Percentiles rank a stretch among this genome's conserved stretches.
phyloP scores from a whole-genome alignment of 2,797 vertebrate genomes.

The Anabacerthia variegaticeps region DNA sequence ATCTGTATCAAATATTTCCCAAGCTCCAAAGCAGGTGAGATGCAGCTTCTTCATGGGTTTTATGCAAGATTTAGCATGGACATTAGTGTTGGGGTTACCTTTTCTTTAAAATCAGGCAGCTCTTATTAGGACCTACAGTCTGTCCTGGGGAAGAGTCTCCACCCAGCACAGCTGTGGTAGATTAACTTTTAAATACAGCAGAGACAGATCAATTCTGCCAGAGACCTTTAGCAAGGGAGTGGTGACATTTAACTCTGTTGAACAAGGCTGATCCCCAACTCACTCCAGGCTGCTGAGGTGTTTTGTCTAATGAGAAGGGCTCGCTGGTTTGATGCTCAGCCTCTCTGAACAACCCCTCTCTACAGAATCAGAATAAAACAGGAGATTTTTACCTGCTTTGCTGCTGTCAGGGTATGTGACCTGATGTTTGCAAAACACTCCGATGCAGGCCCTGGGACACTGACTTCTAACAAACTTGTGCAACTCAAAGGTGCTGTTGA shows the following conservation, averaged over 20 bases:
- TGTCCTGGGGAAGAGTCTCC: neutral
- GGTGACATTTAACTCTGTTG: neutral
- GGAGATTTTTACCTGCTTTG: neutral
- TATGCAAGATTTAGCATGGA: neutral
- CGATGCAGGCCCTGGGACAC: neutral
- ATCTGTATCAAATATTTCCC: neutral
- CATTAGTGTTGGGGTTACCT: neutral
- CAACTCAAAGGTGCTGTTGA: neutral
- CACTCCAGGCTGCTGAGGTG: neutral
- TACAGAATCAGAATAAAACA: neutral
- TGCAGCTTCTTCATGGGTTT: neutral
- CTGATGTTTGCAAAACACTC: neutral
- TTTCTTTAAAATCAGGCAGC: neutral
- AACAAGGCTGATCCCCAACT: neutral
- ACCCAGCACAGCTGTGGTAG: neutral
- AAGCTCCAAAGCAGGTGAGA: accelerated
- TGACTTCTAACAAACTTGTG: neutral
- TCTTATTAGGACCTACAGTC: neutral
- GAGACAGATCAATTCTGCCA: neutral
- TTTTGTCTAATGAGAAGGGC: neutral
- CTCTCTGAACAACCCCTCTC: neutral
- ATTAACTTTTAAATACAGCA: neutral
- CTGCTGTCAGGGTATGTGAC: neutral
- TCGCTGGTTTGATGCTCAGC: neutral
- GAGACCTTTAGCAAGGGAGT: neutral